Conservation (phyloP, 2,113 vertebrate genomes). For the Pantherophis guttatus region DNA sequence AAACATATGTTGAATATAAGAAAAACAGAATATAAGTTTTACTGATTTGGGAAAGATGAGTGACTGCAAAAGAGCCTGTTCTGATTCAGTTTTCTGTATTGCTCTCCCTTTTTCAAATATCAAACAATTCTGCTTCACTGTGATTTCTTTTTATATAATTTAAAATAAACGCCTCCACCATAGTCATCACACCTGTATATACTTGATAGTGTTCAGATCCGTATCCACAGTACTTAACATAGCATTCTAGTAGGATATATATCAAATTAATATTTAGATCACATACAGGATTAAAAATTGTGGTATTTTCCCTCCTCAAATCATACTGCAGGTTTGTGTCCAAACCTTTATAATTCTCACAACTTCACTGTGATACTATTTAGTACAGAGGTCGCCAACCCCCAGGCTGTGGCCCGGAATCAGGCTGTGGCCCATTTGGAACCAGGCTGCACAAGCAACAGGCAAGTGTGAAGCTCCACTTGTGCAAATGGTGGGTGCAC, state of each 20-base stretch:
- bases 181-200: background rate
- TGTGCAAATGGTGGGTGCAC: background rate
- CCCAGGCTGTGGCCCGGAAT: background rate
- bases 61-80: conserved; percentile 36
- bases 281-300: background rate
- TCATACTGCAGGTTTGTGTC: background rate
- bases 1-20: conserved; percentile 48
- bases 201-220: background rate
- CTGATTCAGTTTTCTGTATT: conserved; percentile 26
- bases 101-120: conserved; percentile 9
- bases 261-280: conserved; percentile 8
- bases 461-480: too few relatives aligned
- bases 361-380: background rate
- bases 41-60: conserved; percentile 27
- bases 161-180: background rate
- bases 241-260: background rate
- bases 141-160: conserved; percentile 14
- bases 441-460: too few relatives aligned
- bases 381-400: background rate
- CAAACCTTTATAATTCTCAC: background rate
- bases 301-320: background rate
- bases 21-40: conserved; percentile 41
- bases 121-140: background rate
- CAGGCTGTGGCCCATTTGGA: background rate
- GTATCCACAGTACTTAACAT: background rate